These are phyloP conservation scores for Stegophylla sp. DNA, from an alignment of 2,888 invertebrate species.

Conservation along the genomic window DNA sequence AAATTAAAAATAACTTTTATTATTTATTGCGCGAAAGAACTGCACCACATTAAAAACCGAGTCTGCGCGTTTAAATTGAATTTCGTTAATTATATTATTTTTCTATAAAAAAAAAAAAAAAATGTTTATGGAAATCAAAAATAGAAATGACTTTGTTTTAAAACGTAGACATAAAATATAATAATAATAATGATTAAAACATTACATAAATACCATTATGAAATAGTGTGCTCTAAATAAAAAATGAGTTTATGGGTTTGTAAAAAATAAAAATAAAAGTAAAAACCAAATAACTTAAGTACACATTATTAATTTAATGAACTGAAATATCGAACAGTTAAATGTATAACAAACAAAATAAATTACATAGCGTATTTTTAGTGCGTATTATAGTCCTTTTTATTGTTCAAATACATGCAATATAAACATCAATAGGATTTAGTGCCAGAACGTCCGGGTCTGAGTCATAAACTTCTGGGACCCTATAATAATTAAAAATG, in stretches of 20 bases:
- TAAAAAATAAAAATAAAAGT: not conserved
- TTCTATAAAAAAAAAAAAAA: not conserved
- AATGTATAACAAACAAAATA: conserved; percentile 53
- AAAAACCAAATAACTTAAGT: not conserved
- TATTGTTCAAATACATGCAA: conserved; percentile 54
- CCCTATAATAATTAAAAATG: conserved; percentile 53
- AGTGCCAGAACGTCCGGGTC: conserved; percentile 45
- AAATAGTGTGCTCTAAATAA: conserved; percentile 18
- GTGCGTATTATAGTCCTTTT: conserved; percentile 40
- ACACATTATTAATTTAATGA: conserved; percentile 43
- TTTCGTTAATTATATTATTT: conserved; percentile 20
- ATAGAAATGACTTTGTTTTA: conserved; percentile 1
- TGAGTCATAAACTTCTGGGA: conserved; percentile 32
- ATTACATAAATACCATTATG: not conserved
- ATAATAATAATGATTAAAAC: conserved; percentile 7
- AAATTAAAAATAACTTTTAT: conserved; percentile 34
- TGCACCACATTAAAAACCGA: not conserved
- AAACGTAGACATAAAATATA: not conserved
- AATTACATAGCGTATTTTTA: conserved; percentile 46
- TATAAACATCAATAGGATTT: conserved; percentile 47
- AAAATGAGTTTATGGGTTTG: conserved; percentile 13
- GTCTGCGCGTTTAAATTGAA: conserved; percentile 12
- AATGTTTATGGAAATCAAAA: conserved; percentile 2
- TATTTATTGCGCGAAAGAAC: not conserved
- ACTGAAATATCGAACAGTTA: conserved; percentile 39